Percentiles rank a stretch among this genome's conserved stretches.
These are phyloP conservation scores for Epinotia ramella DNA, from an alignment of 2,888 invertebrate species.

Conservation along the genomic window DNA sequence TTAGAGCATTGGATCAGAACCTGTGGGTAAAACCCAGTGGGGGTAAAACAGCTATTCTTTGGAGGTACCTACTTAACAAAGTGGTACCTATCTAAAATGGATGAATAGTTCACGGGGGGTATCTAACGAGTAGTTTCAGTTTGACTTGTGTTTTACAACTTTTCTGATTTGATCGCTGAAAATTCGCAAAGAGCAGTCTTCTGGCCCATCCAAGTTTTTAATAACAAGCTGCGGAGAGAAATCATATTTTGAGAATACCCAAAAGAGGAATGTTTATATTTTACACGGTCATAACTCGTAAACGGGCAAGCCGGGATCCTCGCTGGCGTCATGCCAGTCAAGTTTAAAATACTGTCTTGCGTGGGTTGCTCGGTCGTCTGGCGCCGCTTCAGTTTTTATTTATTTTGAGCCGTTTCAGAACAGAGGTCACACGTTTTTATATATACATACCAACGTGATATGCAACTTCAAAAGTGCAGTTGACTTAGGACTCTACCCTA, in stretches of 20 bases:
- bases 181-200: neutral
- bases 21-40: too few relatives aligned
- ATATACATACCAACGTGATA: neutral
- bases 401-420: conserved; percentile 42
- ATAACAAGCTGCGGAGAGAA: conserved; percentile 1
- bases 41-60: too few relatives aligned
- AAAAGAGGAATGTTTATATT: conserved; percentile 69
- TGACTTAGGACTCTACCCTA: too few relatives aligned
- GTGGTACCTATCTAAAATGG: too few relatives aligned
- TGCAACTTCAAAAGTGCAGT: neutral
- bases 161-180: neutral
- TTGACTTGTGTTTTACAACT: neutral
- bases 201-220: neutral
- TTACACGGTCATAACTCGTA: conserved; percentile 63
- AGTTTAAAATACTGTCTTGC: conserved; percentile 68
- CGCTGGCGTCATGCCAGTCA: conserved; percentile 71
- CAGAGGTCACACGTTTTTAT: conserved; percentile 40
- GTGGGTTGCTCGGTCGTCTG: conserved; percentile 57
- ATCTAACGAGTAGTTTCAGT: neutral
- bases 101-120: too few relatives aligned
- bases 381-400: conserved; percentile 52
- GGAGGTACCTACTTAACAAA: too few relatives aligned
- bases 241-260: conserved; percentile 54
- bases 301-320: conserved; percentile 55
- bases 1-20: too few relatives aligned